Percentiles rank a stretch among this genome's conserved stretches.
Conservation (phyloP, 2,113 vertebrate genomes). For the Plotosus lineatus region DNA sequence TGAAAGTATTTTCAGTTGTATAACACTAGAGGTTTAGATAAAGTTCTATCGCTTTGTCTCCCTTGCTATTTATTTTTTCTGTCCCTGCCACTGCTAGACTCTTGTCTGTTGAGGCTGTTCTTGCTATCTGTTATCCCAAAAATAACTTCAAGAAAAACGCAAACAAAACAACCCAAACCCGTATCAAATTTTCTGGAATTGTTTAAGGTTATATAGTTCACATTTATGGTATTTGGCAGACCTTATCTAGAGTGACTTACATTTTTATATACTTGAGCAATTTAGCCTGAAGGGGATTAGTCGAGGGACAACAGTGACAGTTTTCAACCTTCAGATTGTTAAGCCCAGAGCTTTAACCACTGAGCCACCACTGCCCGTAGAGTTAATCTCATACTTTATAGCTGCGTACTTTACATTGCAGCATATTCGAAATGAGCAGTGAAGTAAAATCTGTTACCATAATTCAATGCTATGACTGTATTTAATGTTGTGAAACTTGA, state of each 20-base stretch:
- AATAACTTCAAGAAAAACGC: neutral
- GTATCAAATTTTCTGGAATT: neutral
- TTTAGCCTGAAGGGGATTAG: no score
- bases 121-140: neutral
- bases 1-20: neutral
- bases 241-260: no score
- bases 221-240: no score
- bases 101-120: neutral
- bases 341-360: no score
- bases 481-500: no score
- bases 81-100: neutral
- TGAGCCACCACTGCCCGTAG: no score
- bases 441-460: neutral
- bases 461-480: neutral
- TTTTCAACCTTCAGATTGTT: no score
- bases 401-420: neutral
- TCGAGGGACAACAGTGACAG: no score
- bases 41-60: neutral
- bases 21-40: neutral
- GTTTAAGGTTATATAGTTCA: neutral
- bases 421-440: neutral
- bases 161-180: no score
- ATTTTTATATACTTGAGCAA: no score
- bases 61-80: no score
- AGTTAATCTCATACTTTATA: neutral